Evolutionary conservation across 35 echinoderm and acorn worm genomes (phyloP).

Genomic region (Chiridota heheva): DNA sequence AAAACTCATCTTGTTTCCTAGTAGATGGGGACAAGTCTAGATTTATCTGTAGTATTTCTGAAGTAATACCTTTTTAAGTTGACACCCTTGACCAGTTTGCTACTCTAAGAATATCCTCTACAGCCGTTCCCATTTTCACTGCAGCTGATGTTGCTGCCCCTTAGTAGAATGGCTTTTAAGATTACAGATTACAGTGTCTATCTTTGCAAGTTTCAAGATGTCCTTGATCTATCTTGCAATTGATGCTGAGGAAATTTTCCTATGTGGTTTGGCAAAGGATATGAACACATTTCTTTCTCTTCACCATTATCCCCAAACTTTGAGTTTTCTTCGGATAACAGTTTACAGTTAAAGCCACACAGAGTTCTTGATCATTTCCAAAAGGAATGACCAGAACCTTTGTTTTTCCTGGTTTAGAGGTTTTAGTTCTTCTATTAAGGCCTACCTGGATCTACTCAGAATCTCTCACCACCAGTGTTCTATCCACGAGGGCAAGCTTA

Average conservation of each 20-base stretch:
- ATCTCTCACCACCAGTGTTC: background rate
- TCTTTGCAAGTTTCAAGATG: background rate
- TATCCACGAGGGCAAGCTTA: background rate
- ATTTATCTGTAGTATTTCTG: background rate
- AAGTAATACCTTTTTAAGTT: constrained; percentile 18
- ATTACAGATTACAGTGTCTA: background rate
- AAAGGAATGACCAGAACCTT: constrained; percentile 1
- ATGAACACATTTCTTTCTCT: background rate
- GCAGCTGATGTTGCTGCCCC: no score
- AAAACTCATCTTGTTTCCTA: background rate
- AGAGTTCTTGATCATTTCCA: background rate
- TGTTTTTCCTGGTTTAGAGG: constrained; percentile 3
- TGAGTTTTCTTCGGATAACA: background rate
- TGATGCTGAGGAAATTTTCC: background rate
- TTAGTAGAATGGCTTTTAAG: background rate
- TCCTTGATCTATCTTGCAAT: constrained; percentile 2
- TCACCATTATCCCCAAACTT: background rate
- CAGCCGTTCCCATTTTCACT: background rate
- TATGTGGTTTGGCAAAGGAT: background rate
- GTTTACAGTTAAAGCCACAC: background rate
- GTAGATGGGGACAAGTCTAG: background rate
- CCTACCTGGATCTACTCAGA: background rate
- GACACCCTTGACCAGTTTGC: constrained; percentile 26
- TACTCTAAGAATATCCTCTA: constrained; percentile 15
- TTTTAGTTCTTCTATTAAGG: background rate